A percentile compares a stretch with the other conserved stretches of the same genome.
Conservation (phyloP, 2,113 vertebrate species). For the Alexandromys fortis region DNA sequence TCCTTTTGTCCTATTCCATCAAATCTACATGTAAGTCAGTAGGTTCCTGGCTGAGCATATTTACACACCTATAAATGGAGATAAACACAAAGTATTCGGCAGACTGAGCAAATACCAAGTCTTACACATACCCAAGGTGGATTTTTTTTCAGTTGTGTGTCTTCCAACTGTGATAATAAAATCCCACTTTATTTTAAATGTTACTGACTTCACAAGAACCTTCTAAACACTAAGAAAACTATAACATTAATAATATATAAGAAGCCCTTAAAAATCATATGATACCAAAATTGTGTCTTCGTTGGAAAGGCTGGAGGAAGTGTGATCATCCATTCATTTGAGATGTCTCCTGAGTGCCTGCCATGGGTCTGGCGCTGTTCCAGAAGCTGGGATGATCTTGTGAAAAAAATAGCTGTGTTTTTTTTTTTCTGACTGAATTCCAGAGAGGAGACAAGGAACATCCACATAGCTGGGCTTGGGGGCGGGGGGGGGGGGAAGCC, state of each 20-base stretch:
- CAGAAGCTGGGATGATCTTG: neutral
- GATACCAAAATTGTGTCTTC: neutral
- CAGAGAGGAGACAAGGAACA: neutral
- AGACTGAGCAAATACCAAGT: slow-evolving; percentile 4
- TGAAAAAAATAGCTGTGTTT: neutral
- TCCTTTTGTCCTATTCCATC: neutral
- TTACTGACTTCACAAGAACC: neutral
- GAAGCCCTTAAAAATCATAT: slow-evolving; percentile 22
- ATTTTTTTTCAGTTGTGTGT: neutral
- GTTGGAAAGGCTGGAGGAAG: neutral
- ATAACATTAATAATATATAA: neutral
- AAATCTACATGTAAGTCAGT: neutral
- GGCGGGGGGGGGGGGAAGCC: neutral
- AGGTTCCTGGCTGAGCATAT: neutral
- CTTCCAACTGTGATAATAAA: neutral
- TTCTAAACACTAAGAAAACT: neutral
- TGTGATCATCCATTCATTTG: neutral
- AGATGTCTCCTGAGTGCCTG: neutral
- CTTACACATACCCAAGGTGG: neutral
- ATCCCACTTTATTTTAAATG: slow-evolving; percentile 27
- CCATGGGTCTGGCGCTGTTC: neutral
- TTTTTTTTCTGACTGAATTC: neutral
- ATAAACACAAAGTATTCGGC: neutral
- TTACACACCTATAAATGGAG: neutral
- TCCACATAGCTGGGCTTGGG: neutral